Percentiles rank a stretch among this genome's conserved stretches.
Evolutionary conservation across 2,797 vertebrate genomes (phyloP).

Genomic region (Tokudaia tokunoshimensis): DNA sequence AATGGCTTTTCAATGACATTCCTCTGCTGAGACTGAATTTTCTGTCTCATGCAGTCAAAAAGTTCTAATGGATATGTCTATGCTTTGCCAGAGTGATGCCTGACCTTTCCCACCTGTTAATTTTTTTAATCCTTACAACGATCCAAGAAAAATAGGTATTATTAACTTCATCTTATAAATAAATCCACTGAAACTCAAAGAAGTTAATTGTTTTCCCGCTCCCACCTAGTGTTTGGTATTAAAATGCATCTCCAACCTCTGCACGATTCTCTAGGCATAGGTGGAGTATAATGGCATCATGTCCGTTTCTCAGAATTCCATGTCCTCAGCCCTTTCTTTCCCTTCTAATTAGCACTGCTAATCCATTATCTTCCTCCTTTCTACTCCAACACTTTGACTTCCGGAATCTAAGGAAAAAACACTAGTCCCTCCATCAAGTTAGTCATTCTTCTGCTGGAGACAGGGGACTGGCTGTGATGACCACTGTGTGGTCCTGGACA

Average conservation of each 20-base stretch:
- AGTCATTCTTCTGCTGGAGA: not conserved
- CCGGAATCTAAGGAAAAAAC: not conserved
- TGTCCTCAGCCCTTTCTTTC: not conserved
- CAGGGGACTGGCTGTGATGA: not conserved
- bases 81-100: not conserved
- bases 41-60: not conserved
- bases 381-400: not conserved
- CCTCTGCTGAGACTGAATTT: not conserved
- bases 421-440: not conserved
- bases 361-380: not conserved
- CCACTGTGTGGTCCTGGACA: not conserved
- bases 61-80: not conserved
- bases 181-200: not conserved
- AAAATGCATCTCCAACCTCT: not conserved
- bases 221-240: not conserved
- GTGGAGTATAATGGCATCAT: not conserved
- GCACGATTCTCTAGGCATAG: not conserved
- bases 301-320: not conserved
- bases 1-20: not conserved
- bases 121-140: slow-evolving; percentile 1
- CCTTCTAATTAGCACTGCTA: not conserved
- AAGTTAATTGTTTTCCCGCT: not conserved
- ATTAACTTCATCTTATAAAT: not conserved
- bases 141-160: not conserved
- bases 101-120: not conserved